These are phyloP conservation scores for Ophion obscuratus DNA, from an alignment of 2,888 invertebrate genomes.

Conservation along the genomic window DNA sequence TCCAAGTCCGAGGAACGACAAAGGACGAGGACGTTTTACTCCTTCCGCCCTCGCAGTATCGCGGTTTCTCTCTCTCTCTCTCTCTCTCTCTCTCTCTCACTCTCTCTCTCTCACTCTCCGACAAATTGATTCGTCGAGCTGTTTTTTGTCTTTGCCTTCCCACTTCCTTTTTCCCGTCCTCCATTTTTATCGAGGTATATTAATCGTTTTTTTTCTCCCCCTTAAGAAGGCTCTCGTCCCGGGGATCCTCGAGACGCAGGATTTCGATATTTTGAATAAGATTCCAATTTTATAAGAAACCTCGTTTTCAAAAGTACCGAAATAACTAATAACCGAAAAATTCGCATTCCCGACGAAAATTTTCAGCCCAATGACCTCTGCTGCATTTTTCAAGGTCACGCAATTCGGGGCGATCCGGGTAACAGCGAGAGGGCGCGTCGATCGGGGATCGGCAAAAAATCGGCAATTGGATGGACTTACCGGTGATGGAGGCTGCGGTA, in stretches of 20 bases:
- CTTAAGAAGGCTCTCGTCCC: no score
- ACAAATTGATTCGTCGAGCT: slow-evolving; percentile 17
- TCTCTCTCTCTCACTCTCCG: slow-evolving; percentile 37
- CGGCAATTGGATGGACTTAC: slow-evolving; percentile 73
- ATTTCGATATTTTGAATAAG: no score
- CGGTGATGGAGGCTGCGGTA: slow-evolving; percentile 79
- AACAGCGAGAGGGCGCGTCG: not conserved
- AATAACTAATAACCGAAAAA: no score
- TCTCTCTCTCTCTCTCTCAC: not conserved
- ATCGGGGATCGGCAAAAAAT: not conserved
- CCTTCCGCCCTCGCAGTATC: slow-evolving; percentile 69
- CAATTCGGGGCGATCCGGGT: no score
- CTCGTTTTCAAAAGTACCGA: no score
- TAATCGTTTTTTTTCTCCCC: not conserved
- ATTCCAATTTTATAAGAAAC: no score
- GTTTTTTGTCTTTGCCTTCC: not conserved
- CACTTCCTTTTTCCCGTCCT: not conserved
- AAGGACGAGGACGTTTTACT: slow-evolving; percentile 52
- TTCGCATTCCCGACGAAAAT: no score
- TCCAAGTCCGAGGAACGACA: slow-evolving; percentile 39
- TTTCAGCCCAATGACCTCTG: no score
- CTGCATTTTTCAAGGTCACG: no score
- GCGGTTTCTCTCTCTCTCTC: slow-evolving; percentile 58
- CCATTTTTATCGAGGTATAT: not conserved
- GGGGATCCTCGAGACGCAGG: no score